Base-by-base conservation (phyloP, 1,140 invertebrate species). In the Drosophila jambulina region DNA sequence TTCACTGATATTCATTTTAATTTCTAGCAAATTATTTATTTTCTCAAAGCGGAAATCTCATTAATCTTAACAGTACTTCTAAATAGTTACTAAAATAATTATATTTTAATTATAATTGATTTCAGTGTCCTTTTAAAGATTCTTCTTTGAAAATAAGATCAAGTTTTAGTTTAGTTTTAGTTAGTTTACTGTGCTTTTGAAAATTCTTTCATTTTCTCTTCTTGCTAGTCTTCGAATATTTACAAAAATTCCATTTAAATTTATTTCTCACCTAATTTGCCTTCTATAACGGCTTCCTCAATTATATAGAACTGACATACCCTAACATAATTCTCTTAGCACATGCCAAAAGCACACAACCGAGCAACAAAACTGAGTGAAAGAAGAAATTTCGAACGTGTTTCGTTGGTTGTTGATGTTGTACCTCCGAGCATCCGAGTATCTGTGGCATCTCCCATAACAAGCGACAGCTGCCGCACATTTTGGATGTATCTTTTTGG, bases 401-500 rank as follows among this genome's bases (percentile, higher is more conserved):
- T 80, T 69, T 45, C 36, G 42, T 65, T 48, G 53, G 61, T 57
- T 56, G 29, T 60, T 63, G 46, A 27, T 43, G 48, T 19, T 36
- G 45, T 61, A 38, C 54, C 64, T 64, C 46, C 19, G 23, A 54
- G 40, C 46, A 43, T 38, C 21, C 48, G 21, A 72, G 57, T 63
- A 45, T 67, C 40, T 54, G 53, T 38, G 59, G 60, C 75, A 46
- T 42, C 57, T 67, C 42, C 63, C 74, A 60, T 54, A 51, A 67
- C 53, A 59, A 53, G 64, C 82, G 69, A 65, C 82, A 86, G 82
- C 82, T 85, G 82, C 77, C 80, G 69, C 62, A 70, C 78, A 65
- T 74, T 86, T 80, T 86, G 83, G 67, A 75, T 82, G 71, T 76
- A 84, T 76, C 61, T 80, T 36, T 36, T 65, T 54, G 77, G 59